Evolutionary conservation across 2,797 vertebrate species (phyloP), one percentile per base, ranked within the genome.

Genomic region (Loriculus beryllinus): DNA sequence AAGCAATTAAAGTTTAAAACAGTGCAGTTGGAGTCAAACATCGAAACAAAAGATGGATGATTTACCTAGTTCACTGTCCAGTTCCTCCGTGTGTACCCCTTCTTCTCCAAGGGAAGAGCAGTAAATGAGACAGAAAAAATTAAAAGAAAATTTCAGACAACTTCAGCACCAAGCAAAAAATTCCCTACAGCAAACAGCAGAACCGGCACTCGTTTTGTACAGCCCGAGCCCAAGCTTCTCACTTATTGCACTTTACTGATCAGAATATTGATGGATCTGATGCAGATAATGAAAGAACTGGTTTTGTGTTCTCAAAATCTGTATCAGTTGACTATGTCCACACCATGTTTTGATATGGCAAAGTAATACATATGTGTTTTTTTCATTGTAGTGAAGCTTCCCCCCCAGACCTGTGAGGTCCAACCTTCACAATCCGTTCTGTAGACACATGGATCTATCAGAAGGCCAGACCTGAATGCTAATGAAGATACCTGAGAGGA

Each of bases 21-120:
- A 95, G 91, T 86, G 92, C 78, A 96, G 88, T 91, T 86, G 65
- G 91, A 90, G 76, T 86, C 79, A 97, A 80, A 90, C 64, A 95
- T 79, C 81, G 93, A 95, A 91, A 95, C 87, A 74, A 90, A 91
- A 96, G 90, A 95, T 95, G 91, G 83, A 94, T 96, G 96, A 98
- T 94, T 98, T 99, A 99, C 99, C 99, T 98, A 99, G 97, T 98
- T 99, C 99, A 98, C 98, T 99, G 98, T 99, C 99, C 98, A 99
- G 98, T 98, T 99, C 99, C 97, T 99, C 99, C 96, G 99, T 99
- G 95, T 99, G 99, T 91, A 99, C 99, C 98, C 99, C 99, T 99
- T 99, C 99, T 99, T 98, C 98, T 99, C 98, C 97, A 98, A 96
- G 94, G 97, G 97, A 98, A 92, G 93, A 97, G 97, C 97, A 97